Evolutionary conservation across 2,888 invertebrate species (phyloP).

Genomic region (Synergus itoensis): DNA sequence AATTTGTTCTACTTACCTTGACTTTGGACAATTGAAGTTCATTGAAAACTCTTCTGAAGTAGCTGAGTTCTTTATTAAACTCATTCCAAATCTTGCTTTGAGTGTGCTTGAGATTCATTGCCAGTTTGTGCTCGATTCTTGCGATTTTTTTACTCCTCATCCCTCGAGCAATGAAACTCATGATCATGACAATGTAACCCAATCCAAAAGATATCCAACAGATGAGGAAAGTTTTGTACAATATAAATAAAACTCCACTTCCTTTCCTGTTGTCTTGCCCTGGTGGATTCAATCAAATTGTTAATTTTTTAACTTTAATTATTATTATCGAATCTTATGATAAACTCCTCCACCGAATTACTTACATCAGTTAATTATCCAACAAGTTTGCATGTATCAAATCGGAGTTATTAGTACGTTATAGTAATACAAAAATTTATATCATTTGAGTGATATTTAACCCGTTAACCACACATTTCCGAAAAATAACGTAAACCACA

Average conservation of each 20-base stretch:
- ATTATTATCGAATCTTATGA: not conserved
- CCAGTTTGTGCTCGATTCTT: slow-evolving; percentile 87
- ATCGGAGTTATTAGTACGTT: slow-evolving; percentile 48
- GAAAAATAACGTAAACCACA: too few species aligned
- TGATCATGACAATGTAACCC: slow-evolving; percentile 94
- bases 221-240: slow-evolving; percentile 90
- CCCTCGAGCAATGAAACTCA: slow-evolving; percentile 90
- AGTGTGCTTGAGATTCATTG: slow-evolving; percentile 87
- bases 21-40: slow-evolving; percentile 91
- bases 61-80: slow-evolving; percentile 86
- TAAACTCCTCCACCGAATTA: slow-evolving; percentile 47
- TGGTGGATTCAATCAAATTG: slow-evolving; percentile 46
- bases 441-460: not conserved
- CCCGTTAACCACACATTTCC: too few species aligned
- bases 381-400: slow-evolving; percentile 51
- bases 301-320: not conserved
- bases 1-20: slow-evolving; percentile 80
- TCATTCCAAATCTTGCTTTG: slow-evolving; percentile 88
- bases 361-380: slow-evolving; percentile 53
- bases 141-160: slow-evolving; percentile 87
- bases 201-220: slow-evolving; percentile 95
- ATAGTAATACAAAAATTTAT: not conserved
- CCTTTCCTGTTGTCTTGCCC: slow-evolving; percentile 75
- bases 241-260: slow-evolving; percentile 82
- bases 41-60: slow-evolving; percentile 86